Percentiles rank a stretch among this genome's conserved stretches.
phyloP scores from a whole-genome alignment of 2,888 invertebrate genomes.

The Drosophila nr. perissopoda region DNA sequence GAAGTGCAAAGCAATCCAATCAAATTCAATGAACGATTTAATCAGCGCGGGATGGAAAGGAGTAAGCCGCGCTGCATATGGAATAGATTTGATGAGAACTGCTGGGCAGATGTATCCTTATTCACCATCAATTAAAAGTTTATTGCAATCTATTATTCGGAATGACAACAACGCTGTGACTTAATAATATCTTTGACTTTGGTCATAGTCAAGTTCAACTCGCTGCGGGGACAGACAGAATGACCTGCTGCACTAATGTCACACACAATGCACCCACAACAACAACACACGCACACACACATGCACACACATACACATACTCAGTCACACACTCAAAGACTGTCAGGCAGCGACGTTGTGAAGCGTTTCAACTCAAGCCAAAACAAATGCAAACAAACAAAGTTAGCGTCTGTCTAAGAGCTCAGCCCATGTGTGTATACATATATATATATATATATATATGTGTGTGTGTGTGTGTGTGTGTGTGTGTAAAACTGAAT shows the following conservation, averaged over 20 bases:
- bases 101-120: not conserved
- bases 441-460: too few relatives aligned
- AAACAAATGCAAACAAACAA: constrained; percentile 67
- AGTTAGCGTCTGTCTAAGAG: constrained; percentile 48
- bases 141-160: constrained; percentile 2
- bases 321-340: constrained; percentile 12
- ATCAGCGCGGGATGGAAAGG: not conserved
- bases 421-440: constrained; percentile 7
- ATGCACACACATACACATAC: constrained; percentile 3
- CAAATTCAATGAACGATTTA: constrained; percentile 5
- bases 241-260: constrained; percentile 69
- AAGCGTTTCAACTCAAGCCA: constrained; percentile 64
- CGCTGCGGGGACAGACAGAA: constrained; percentile 30
- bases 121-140: not conserved
- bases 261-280: constrained; percentile 40
- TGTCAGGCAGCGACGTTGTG: constrained; percentile 31
- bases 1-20: constrained; percentile 36
- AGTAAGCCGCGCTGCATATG: not conserved
- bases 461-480: constrained; percentile 28
- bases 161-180: constrained; percentile 3
- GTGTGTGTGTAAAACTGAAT: constrained; percentile 61
- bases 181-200: constrained; percentile 47
- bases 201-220: constrained; percentile 61
- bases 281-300: constrained; percentile 11
- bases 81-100: not conserved